Evolutionary conservation across 2,113 vertebrate species (phyloP).

Genomic region (Porphyrio hochstetteri): DNA sequence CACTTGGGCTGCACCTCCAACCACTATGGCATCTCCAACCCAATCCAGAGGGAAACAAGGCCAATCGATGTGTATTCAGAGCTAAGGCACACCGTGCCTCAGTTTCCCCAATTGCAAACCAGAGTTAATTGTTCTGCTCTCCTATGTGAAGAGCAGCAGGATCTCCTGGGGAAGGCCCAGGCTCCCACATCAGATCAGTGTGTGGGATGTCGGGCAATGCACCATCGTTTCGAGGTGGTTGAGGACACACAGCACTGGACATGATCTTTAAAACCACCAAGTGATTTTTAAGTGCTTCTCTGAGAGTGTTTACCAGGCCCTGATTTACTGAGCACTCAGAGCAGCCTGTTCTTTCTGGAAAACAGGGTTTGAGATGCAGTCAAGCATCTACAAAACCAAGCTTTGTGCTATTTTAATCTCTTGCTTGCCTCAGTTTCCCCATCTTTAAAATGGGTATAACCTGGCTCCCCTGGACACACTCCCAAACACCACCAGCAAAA

Average conservation of each 20-base stretch:
- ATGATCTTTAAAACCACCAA: background rate
- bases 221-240: background rate
- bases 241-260: background rate
- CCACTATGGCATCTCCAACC: background rate
- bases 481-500: background rate
- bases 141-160: rapidly evolving
- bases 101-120: rapidly evolving
- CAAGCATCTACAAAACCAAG: background rate
- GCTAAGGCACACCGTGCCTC: background rate
- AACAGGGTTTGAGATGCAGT: background rate
- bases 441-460: background rate
- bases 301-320: background rate
- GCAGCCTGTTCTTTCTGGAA: background rate
- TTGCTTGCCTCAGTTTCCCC: background rate
- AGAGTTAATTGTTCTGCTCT: background rate
- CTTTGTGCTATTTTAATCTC: background rate
- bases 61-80: rapidly evolving
- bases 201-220: rapidly evolving
- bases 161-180: background rate
- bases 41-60: background rate
- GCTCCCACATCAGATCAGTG: rapidly evolving
- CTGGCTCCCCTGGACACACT: rapidly evolving
- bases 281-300: background rate
- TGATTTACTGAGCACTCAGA: slow-evolving; percentile 23
- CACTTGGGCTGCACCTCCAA: background rate